These are phyloP conservation scores for Agonopterix subpropinquella DNA, from an alignment of 2,888 invertebrate genomes.

Conservation along the genomic window DNA sequence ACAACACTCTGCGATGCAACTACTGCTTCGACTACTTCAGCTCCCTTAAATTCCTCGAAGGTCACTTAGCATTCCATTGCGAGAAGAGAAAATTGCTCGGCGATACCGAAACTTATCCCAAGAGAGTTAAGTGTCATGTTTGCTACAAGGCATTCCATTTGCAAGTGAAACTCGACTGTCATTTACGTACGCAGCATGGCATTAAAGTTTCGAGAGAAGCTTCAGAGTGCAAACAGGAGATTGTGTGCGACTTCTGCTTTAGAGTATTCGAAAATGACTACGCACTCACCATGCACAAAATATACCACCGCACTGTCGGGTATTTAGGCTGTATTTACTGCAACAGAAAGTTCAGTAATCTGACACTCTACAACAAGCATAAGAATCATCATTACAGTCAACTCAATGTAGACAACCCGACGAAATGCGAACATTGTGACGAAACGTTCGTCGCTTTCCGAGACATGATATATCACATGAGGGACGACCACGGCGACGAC, in stretches of 20 bases:
- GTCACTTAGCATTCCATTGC: slow-evolving; percentile 61
- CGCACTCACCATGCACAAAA: slow-evolving; percentile 51
- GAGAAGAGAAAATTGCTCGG: slow-evolving; percentile 61
- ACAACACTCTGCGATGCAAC: slow-evolving; percentile 65
- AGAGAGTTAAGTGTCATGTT: slow-evolving; percentile 57
- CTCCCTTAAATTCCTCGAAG: slow-evolving; percentile 57
- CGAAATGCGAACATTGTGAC: slow-evolving; percentile 69
- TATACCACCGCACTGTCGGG: slow-evolving; percentile 62
- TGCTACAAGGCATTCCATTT: slow-evolving; percentile 70
- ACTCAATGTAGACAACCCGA: slow-evolving; percentile 60
- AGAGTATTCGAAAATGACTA: slow-evolving; percentile 62
- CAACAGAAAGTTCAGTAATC: slow-evolving; percentile 65
- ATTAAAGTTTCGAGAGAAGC: slow-evolving; percentile 40
- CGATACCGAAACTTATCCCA: slow-evolving; percentile 55
- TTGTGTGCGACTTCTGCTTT: slow-evolving; percentile 68
- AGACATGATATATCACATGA: slow-evolving; percentile 70
- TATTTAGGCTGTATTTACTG: slow-evolving; percentile 70
- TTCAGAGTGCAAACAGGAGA: slow-evolving; percentile 40
- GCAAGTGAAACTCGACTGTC: slow-evolving; percentile 67
- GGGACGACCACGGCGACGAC: slow-evolving; percentile 58
- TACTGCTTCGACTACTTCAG: slow-evolving; percentile 69
- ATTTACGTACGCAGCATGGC: slow-evolving; percentile 55
- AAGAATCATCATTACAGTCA: slow-evolving; percentile 63
- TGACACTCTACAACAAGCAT: slow-evolving; percentile 66
- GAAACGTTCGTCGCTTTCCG: slow-evolving; percentile 71